Evolutionary conservation across 2,888 invertebrate genomes (phyloP).

Genomic region (Trissonchulus sp.): DNA sequence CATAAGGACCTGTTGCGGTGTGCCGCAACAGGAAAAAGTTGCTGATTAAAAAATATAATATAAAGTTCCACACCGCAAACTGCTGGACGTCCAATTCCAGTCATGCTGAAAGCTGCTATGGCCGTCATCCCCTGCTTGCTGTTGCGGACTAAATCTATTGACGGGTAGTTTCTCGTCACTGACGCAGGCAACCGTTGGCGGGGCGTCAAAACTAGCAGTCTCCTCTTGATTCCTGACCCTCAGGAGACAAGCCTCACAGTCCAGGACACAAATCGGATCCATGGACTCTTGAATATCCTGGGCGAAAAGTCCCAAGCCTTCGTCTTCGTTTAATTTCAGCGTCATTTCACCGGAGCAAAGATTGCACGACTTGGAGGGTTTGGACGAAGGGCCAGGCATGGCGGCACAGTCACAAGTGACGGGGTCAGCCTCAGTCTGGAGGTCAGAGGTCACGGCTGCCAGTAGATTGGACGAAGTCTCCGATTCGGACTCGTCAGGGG

Average conservation of each 20-base stretch:
- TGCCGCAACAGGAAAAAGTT: too few relatives aligned
- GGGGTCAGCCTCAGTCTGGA: too few relatives aligned
- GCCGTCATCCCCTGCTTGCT: too few relatives aligned
- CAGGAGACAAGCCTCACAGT: neutral
- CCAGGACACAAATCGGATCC: neutral
- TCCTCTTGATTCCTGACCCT: neutral
- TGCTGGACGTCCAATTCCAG: neutral
- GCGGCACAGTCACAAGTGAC: neutral
- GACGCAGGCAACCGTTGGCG: neutral
- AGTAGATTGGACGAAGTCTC: too few relatives aligned
- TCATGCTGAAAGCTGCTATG: neutral
- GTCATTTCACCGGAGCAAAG: neutral
- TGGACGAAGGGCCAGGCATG: neutral
- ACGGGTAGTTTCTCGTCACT: too few relatives aligned
- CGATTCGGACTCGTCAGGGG: too few relatives aligned
- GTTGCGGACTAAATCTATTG: too few relatives aligned
- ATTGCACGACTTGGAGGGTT: too few relatives aligned
- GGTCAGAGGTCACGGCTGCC: too few relatives aligned
- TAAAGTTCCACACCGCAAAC: neutral
- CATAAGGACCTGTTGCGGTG: too few relatives aligned
- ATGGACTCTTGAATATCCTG: neutral
- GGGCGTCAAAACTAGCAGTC: neutral
- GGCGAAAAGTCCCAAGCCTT: neutral
- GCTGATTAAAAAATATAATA: too few relatives aligned
- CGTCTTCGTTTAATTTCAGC: neutral